Percentiles rank a stretch among this genome's conserved stretches.
These are phyloP conservation scores for Pampus argenteus DNA, from an alignment of 2,797 vertebrate species.

Conservation along the genomic window DNA sequence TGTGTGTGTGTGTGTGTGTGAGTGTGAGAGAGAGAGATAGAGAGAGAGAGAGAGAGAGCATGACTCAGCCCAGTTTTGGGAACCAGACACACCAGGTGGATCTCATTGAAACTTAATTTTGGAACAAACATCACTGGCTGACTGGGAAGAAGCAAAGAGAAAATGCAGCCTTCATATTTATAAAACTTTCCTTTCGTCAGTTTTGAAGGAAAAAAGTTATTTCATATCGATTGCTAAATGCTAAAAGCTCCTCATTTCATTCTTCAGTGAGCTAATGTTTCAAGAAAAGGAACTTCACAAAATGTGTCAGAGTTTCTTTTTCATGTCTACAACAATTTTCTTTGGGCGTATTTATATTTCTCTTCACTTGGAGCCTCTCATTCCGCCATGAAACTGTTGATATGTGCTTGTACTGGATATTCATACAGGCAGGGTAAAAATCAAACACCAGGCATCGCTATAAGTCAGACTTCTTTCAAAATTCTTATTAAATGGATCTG, in stretches of 20 bases:
- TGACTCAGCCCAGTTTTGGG: slow-evolving; percentile 28
- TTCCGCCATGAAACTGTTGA: slow-evolving; percentile 16
- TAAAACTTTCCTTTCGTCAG: background rate
- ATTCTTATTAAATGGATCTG: too few species aligned
- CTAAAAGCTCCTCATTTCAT: background rate
- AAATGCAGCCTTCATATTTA: slow-evolving; percentile 9
- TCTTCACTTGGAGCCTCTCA: slow-evolving; percentile 21
- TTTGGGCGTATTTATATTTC: slow-evolving; percentile 16
- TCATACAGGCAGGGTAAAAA: slow-evolving; percentile 3
- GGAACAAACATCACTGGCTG: slow-evolving; percentile 2
- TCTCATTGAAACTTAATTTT: slow-evolving; percentile 54
- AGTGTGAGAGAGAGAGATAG: too few species aligned
- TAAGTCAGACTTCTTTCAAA: slow-evolving; percentile 31
- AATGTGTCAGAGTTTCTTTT: slow-evolving; percentile 11
- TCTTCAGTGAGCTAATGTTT: slow-evolving; percentile 5
- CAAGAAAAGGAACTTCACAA: background rate
- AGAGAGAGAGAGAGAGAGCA: too few species aligned
- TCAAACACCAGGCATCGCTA: background rate
- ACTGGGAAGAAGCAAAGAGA: background rate
- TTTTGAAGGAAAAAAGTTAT: background rate
- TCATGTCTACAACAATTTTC: slow-evolving; percentile 20
- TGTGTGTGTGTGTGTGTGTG: slow-evolving; percentile 1
- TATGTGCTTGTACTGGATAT: slow-evolving; percentile 18
- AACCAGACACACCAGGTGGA: slow-evolving; percentile 64
- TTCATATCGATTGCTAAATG: background rate